phyloP scores from a whole-genome alignment of 2,888 invertebrate genomes.

The Onchidella celtica region DNA sequence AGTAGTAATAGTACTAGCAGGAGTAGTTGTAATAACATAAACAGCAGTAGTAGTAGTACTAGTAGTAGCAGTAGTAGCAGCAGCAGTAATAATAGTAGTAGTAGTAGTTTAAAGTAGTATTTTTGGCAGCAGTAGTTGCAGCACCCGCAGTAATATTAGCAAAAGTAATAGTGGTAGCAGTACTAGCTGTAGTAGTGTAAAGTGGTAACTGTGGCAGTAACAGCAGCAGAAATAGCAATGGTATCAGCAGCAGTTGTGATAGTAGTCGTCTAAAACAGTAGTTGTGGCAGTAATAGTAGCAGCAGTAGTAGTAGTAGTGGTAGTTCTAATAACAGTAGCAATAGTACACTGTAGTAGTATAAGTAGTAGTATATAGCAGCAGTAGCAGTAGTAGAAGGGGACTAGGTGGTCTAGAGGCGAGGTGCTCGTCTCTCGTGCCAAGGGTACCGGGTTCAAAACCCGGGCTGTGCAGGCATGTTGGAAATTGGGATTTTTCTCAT shows the following conservation, averaged over 20 bases:
- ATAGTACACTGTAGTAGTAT: no score
- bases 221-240: background rate
- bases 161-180: background rate
- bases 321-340: no score
- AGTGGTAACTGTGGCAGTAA: background rate
- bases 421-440: no score
- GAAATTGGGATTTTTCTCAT: no score
- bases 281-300: background rate
- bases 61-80: background rate
- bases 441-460: no score
- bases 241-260: background rate
- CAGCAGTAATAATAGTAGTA: no score
- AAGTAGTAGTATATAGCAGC: no score
- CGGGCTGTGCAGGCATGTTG: no score
- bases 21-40: background rate
- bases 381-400: no score
- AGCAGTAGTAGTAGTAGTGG: no score
- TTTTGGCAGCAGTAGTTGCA: background rate
- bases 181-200: background rate
- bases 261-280: background rate
- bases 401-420: no score
- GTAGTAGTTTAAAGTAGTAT: background rate
- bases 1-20: background rate
- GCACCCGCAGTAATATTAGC: background rate
- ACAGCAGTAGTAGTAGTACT: background rate